Conservation (phyloP, 2,888 invertebrate species). For the Temnothorax unifasciatus region DNA sequence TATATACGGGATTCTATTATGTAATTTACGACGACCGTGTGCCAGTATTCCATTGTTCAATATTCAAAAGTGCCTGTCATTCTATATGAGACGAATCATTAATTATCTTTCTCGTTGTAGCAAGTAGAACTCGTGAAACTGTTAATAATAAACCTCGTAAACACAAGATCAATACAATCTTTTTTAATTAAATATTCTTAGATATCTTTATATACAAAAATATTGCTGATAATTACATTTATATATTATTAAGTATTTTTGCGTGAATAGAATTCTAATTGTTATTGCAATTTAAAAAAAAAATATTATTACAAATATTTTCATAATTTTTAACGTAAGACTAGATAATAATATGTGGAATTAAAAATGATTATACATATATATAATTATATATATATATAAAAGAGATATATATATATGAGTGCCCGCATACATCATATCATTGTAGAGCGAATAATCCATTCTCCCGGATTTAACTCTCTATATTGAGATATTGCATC, state of each 20-base stretch:
- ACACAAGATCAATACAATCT: not conserved
- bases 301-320: not conserved
- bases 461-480: not conserved
- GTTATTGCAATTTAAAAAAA: not conserved
- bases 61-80: conserved; percentile 32
- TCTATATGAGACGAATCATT: not conserved
- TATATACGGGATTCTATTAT: conserved; percentile 51
- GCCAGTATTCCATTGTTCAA: conserved; percentile 19
- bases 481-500: not conserved
- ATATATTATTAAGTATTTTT: not conserved
- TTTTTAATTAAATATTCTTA: not conserved
- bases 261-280: not conserved
- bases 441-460: not conserved
- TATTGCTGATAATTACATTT: not conserved
- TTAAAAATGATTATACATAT: not conserved
- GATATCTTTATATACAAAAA: not conserved
- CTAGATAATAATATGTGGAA: not conserved
- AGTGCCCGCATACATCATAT: not conserved
- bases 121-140: not conserved
- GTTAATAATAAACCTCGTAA: not conserved
- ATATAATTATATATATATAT: no score
- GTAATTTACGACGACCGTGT: conserved; percentile 27
- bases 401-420: not conserved
- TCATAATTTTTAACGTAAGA: not conserved
- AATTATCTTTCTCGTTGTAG: not conserved